Percentiles rank a stretch among this genome's conserved stretches.
These are phyloP conservation scores for Orbicella faveolata DNA, from an alignment of 64 coral and sea anemone species.

Conservation along the genomic window DNA sequence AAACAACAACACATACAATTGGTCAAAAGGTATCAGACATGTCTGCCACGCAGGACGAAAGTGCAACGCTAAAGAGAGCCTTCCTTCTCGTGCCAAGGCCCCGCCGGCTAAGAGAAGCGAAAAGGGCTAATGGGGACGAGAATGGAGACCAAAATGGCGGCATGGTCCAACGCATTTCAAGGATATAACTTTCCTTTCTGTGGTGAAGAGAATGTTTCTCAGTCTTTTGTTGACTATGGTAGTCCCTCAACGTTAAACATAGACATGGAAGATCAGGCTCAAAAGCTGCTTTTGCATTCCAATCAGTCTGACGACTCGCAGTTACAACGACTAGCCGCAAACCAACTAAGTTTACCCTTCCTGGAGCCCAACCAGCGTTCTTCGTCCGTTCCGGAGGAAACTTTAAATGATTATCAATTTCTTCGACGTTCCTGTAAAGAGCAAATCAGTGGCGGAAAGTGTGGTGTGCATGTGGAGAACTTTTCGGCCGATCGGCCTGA, in stretches of 20 bases:
- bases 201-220: constrained; percentile 12
- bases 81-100: too few relatives aligned
- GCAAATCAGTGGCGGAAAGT: background rate
- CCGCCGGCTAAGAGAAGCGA: too few relatives aligned
- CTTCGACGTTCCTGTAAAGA: background rate
- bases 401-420: background rate
- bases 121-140: too few relatives aligned
- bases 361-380: background rate
- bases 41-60: too few relatives aligned
- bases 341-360: constrained; percentile 11
- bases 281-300: background rate
- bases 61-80: too few relatives aligned
- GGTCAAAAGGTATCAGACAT: too few relatives aligned
- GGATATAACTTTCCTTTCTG: constrained; percentile 53
- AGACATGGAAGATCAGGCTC: constrained; percentile 5
- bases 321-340: constrained; percentile 6
- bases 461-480: background rate
- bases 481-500: constrained; percentile 20
- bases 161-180: background rate
- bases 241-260: constrained; percentile 46
- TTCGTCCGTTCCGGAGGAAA: background rate
- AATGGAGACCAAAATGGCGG: background rate
- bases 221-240: constrained; percentile 61
- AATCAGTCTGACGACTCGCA: constrained; percentile 3
- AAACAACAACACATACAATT: too few relatives aligned